Base-by-base conservation (phyloP, 2,888 invertebrate species). In the Orgyia antiqua region DNA sequence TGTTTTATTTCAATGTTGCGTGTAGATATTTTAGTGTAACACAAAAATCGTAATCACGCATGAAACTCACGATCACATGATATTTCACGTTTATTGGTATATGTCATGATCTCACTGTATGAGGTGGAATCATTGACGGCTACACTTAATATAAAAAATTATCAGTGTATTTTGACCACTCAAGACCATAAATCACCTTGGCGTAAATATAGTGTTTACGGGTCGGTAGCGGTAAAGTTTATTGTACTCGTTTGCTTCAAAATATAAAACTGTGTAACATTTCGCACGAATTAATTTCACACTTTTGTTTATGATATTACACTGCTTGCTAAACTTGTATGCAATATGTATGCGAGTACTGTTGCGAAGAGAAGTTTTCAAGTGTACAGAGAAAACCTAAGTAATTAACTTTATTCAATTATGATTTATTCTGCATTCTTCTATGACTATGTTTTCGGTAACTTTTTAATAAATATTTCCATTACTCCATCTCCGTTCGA, bases 51-150 rank as follows among this genome's bases (percentile, higher is more conserved):
- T 50, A 56, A 69, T 73, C 76, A 71, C 68, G 72, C 67, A 74
- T 66, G 66, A 70, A 39, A 58, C 54, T 66, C 72, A 74, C 72
- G 73, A 68, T 63, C 67, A 70, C 65, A 62, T 70, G 70, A 76
- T 80, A 74, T 78, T 73, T 82, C 75, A 75, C 67, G 66, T 83
- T 84, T 82, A 84, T 83, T 76, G 73, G 72, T 67, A 71, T 60
- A 67, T 70, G 80, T 78, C 80, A 82, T 83, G 83, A 77, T 75
- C 80, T 73, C 79, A 65, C 76, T 57, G 61, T 77, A 80, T 76
- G 76, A 67, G 78, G 78, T 74, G 68, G 64, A 60, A 66, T 58
- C 71, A 69, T 61, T 70, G 74, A 77, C 67, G 67, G 68, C 54
- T 56, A 65, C 58, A 65, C 62, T 73, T 71, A 65, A 72, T 70